These are phyloP conservation scores for Selenia dentaria DNA, from an alignment of 2,888 invertebrate species.

Conservation along the genomic window DNA sequence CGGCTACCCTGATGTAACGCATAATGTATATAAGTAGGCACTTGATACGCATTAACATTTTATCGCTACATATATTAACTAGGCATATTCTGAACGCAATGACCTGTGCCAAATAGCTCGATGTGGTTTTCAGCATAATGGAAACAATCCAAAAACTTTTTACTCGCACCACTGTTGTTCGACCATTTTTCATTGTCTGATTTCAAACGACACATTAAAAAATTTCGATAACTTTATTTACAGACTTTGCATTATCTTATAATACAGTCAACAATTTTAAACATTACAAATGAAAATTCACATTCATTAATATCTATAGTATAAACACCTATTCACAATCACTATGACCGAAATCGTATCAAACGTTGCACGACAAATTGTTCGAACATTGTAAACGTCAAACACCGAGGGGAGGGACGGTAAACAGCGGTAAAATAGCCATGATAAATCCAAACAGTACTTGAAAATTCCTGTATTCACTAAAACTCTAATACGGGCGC, in stretches of 20 bases:
- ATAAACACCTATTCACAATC: slow-evolving; percentile 75
- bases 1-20: slow-evolving; percentile 22
- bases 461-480: slow-evolving; percentile 29
- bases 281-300: slow-evolving; percentile 75
- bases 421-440: slow-evolving; percentile 59
- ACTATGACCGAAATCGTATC: slow-evolving; percentile 62
- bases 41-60: slow-evolving; percentile 42
- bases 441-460: slow-evolving; percentile 30
- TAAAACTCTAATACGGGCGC: slow-evolving; percentile 87
- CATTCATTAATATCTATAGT: slow-evolving; percentile 77
- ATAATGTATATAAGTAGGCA: slow-evolving; percentile 37
- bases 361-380: slow-evolving; percentile 45
- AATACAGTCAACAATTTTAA: slow-evolving; percentile 83
- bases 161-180: slow-evolving; percentile 46
- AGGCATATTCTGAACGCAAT: slow-evolving; percentile 50
- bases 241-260: slow-evolving; percentile 81
- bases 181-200: slow-evolving; percentile 33
- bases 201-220: slow-evolving; percentile 49
- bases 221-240: slow-evolving; percentile 83
- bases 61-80: slow-evolving; percentile 48
- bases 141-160: slow-evolving; percentile 73
- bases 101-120: slow-evolving; percentile 62
- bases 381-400: slow-evolving; percentile 40
- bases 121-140: slow-evolving; percentile 70
- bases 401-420: slow-evolving; percentile 63